phyloP scores from a whole-genome alignment of 2,888 invertebrate genomes.

The Caenorhabditis sp. region DNA sequence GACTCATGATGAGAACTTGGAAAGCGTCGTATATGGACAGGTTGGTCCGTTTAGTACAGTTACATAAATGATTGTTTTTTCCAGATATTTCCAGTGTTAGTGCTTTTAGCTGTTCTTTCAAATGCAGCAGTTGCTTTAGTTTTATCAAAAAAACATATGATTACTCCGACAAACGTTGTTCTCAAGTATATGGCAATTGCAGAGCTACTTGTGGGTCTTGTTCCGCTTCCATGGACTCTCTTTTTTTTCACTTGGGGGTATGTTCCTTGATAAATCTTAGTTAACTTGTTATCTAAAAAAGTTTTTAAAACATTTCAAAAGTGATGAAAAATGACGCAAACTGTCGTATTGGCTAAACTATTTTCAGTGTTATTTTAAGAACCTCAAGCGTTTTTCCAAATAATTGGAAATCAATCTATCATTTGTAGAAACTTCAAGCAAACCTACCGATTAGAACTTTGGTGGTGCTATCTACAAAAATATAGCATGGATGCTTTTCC shows the following conservation, averaged over 20 bases:
- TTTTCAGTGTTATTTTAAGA: no score
- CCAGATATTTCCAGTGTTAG: conserved; percentile 87
- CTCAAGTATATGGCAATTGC: conserved; percentile 92
- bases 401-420: no score
- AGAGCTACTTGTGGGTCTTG: conserved; percentile 94
- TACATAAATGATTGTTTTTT: no score
- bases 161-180: conserved; percentile 82
- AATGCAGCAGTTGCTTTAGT: conserved; percentile 94
- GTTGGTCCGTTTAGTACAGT: no score
- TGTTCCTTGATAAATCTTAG: not conserved
- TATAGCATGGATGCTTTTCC: conserved; percentile 85
- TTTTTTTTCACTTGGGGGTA: conserved; percentile 80
- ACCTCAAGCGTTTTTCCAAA: no score
- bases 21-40: conserved; percentile 69
- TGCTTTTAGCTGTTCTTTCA: conserved; percentile 92
- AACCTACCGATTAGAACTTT: conserved; percentile 69
- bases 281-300: no score
- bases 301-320: not conserved
- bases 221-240: conserved; percentile 93
- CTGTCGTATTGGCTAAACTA: no score
- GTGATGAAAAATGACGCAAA: not conserved
- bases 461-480: conserved; percentile 82
- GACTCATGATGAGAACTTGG: conserved; percentile 59
- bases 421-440: conserved; percentile 74
- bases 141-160: conserved; percentile 92